phyloP scores from a whole-genome alignment of 2,797 vertebrate genomes.

The Alosa sapidissima region DNA sequence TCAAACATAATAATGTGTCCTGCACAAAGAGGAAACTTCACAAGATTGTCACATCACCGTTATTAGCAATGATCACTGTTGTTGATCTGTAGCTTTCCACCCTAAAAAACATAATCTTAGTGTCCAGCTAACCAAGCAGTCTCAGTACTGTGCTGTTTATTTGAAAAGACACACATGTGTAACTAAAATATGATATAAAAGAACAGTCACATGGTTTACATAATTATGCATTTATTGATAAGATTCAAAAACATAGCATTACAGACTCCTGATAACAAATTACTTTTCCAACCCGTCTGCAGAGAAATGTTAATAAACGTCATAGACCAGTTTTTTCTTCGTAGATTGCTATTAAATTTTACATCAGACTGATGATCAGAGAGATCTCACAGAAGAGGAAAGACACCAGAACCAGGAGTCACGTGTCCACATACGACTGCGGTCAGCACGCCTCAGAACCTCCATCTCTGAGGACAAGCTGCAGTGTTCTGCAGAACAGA shows the following conservation, averaged over 20 bases:
- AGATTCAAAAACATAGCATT: constrained; percentile 17
- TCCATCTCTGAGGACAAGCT: background rate
- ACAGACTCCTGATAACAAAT: constrained; percentile 13
- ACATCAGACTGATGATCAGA: background rate
- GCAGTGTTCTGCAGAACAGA: background rate
- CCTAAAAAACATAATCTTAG: too few relatives aligned
- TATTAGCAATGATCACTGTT: too few relatives aligned
- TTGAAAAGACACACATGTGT: background rate
- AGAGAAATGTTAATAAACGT: background rate
- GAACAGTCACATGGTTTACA: background rate
- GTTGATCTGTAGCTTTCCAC: too few relatives aligned
- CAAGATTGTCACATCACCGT: too few relatives aligned
- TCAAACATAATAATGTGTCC: too few relatives aligned
- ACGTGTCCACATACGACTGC: background rate
- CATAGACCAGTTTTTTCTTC: background rate
- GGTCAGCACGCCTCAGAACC: background rate
- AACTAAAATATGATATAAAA: background rate
- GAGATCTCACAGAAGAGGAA: background rate
- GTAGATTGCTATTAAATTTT: background rate
- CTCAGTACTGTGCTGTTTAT: too few relatives aligned
- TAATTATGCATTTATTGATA: constrained; percentile 23
- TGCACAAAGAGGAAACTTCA: too few relatives aligned
- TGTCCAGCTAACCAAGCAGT: too few relatives aligned
- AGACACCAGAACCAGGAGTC: background rate
- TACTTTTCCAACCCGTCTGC: background rate